Evolutionary conservation across 2,113 vertebrate species (phyloP).

Genomic region (Datnioides undecimradiatus): DNA sequence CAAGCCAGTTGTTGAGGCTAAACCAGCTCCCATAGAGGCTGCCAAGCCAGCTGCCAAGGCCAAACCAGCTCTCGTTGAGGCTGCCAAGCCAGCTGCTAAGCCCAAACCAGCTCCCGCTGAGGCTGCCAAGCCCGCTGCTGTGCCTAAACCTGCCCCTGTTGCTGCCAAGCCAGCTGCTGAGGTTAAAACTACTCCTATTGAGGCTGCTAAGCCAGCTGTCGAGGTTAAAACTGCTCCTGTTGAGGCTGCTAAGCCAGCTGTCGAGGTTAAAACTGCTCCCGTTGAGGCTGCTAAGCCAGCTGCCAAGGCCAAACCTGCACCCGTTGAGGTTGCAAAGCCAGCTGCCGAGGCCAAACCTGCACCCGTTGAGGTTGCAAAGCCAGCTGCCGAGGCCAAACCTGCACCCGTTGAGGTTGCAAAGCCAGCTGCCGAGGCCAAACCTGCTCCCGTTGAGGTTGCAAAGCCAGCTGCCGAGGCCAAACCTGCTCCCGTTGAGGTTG

Average conservation of each 20-base stretch:
- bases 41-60: background rate
- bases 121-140: background rate
- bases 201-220: slow-evolving; percentile 1
- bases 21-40: background rate
- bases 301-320: background rate
- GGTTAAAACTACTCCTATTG: background rate
- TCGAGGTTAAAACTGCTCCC: rapidly evolving
- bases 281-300: background rate
- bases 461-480: background rate
- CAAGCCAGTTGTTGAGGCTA: background rate
- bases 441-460: background rate
- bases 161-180: slow-evolving; percentile 19
- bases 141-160: slow-evolving; percentile 3
- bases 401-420: background rate
- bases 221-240: background rate
- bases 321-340: background rate
- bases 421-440: background rate
- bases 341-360: background rate
- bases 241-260: background rate
- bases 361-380: background rate
- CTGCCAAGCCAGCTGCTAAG: background rate
- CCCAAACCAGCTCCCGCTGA: background rate
- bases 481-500: slow-evolving; percentile 1
- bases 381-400: background rate
- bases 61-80: background rate